Evolutionary conservation across 1,140 invertebrate genomes (phyloP), one percentile per base, ranked within the genome.

Genomic region (Leucophenga varia): DNA sequence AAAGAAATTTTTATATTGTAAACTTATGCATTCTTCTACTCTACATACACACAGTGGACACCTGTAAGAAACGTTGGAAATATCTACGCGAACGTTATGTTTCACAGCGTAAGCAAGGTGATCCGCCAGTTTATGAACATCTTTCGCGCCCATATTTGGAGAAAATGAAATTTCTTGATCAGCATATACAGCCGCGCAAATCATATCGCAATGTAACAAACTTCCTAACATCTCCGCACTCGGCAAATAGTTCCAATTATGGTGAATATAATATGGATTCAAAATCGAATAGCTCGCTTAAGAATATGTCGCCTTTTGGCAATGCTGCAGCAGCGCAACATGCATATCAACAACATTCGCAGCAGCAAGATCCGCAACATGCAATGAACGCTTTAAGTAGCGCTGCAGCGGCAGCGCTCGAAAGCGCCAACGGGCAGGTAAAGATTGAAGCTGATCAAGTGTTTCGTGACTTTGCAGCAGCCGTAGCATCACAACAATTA

Each of bases 21-120:
- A 52, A 37, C 19, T 25, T 43, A 21, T 28, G 19, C 30, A n/a
- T 6, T 31, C 21, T 31, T 12, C 6, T 36, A 49, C 32, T 31
- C 47, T 49, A 13, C n/a, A n/a, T n/a, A n/a, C n/a, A n/a, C n/a
- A n/a, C 43, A 75, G 72, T 74, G 41, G 72, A 75, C 41, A 65
- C 72, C 1, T 75, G 72, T 50, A 75, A 75, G 30, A 75, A 75
- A 47, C 69, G 72, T 2, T 75, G 72, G 72, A 75, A 75, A 43
- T 75, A 75, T 38, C 40, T 75, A n/a, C 58, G 72, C 5, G 72
- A 75, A 30, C 65, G 72, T 1, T 75, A 75, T 49, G 72, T 75
- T 9, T 72, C 70, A 2, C 72, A 75, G 34, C 57, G 69, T 2
- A 75, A 75, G 40, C 67, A 72, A 42, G 65, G 69, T 6, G 72